Percentiles rank a stretch among this genome's conserved stretches.
Conservation (phyloP, 2,113 vertebrate species). For the Desmodus rotundus region DNA sequence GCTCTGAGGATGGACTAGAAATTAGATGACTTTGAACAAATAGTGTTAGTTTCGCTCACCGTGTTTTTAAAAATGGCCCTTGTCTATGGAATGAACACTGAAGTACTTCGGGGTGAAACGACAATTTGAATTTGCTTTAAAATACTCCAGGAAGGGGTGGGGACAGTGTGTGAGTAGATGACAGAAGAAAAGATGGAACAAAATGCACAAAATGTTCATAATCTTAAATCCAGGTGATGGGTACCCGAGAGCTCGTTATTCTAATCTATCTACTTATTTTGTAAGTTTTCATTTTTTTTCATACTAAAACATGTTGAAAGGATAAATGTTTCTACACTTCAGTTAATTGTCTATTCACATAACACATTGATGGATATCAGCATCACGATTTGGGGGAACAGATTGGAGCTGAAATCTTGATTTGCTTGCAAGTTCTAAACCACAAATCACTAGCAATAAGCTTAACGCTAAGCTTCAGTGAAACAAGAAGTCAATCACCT, state of each 20-base stretch:
- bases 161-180: neutral
- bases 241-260: neutral
- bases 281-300: neutral
- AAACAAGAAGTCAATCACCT: neutral
- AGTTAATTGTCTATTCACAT: neutral
- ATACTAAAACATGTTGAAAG: neutral
- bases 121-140: constrained; percentile 12
- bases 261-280: neutral
- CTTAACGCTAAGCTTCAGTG: neutral
- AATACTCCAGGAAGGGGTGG: neutral
- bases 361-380: neutral
- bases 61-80: neutral
- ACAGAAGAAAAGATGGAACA: neutral
- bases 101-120: neutral
- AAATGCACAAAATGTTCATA: neutral
- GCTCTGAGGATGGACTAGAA: neutral
- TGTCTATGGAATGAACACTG: neutral
- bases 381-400: neutral
- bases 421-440: neutral
- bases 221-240: neutral
- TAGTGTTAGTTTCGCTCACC: neutral
- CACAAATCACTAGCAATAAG: neutral
- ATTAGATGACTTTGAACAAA: neutral
- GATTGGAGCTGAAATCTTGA: neutral
- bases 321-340: neutral